Evolutionary conservation across 2,113 vertebrate species (phyloP), one percentile per base, ranked within the genome.

Genomic region (Marmota monax): DNA sequence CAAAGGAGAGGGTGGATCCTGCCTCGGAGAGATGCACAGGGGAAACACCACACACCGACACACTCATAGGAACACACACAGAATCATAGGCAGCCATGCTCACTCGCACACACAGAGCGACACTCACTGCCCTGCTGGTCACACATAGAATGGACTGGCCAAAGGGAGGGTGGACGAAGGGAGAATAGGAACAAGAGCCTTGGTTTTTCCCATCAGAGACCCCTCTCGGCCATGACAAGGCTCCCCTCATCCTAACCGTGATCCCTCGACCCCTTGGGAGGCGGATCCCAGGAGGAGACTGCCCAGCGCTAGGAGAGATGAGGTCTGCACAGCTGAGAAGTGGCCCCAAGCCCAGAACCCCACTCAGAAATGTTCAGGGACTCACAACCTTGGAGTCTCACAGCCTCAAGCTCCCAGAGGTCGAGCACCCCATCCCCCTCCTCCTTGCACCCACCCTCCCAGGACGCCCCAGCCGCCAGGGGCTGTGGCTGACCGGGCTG

Each of bases 121-220:
- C 77, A 76, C 67, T 37, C 86, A 70, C 89, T 42, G 84, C 80
- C 84, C 53, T 22, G 90, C 80, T 73, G 78, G 95, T 84, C 84
- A 89, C 92, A 42, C 90, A 92, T 4, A 73, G 92, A 87, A 88
- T 14, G 78, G 74, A 74, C 63, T 20, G 51, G 42, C 87, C 92
- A 25, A 20, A 90, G 80, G 65, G 34, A 92, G 85, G 77, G 56
- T 34, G 79, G 72, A 25, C 18, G 73, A 56, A 63, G 32, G 84
- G 39, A 37, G 78, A 34, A 45, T 0, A n/a, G 12, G 63, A 95
- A 83, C 53, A 86, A 80, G 74, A 56, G 69, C 42, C 74, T 42
- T 14, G 17, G 84, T 63, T 53, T 51, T 92, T 93, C 48, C 67
- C 29, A 72, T 4, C 92, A 29, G 83, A 86, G 80, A 78, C 61